Evolutionary conservation across 2,797 vertebrate species (phyloP), one percentile per base, ranked within the genome.

Genomic region (Sphenodon punctatus): DNA sequence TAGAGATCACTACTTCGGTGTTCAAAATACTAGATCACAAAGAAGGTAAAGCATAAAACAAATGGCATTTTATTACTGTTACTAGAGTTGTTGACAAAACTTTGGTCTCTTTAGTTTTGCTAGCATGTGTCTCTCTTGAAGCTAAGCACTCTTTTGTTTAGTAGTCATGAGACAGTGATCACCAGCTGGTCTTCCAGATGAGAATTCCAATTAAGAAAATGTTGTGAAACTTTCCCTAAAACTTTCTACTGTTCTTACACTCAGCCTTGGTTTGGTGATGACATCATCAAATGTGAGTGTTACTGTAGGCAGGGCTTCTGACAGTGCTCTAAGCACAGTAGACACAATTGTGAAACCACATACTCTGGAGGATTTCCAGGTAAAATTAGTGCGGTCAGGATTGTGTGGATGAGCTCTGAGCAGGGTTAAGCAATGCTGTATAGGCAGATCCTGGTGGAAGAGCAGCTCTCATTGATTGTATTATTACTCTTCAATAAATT

Each of bases 81-180:
- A 4, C 4, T 65, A 61, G 83, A 38, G n/a, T 1, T 75, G 42
- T n/a, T n/a, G 61, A 16, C 36, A 23, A 36, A 34, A 72, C 13
- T 34, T 25, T 14, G 49, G 2, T 1, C 0, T 46, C n/a, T 61
- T 19, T 78, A 8, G 73, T 67, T 10, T 53, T 53, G 16, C 51
- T 17, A 53, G 8, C 53, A 8, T 53, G 51, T 27, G n/a, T 53
- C 27, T 53, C 51, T 51, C 51, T 15, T 51, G 14, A 51, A 9
- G 51, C n/a, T n/a, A n/a, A n/a, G n/a, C n/a, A n/a, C n/a, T n/a
- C 49, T 51, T 53, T 53, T 51, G 36, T 65, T 70, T 80, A 22
- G 10, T 3, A 61, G 53, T 17, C 19, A 13, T 14, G 78, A 89
- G 58, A 13, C 13, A 39, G 67, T 12, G 48, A 58, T 4, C 23